Evolutionary conservation across 2,797 vertebrate genomes (phyloP).

Genomic region (Tinamus major): DNA sequence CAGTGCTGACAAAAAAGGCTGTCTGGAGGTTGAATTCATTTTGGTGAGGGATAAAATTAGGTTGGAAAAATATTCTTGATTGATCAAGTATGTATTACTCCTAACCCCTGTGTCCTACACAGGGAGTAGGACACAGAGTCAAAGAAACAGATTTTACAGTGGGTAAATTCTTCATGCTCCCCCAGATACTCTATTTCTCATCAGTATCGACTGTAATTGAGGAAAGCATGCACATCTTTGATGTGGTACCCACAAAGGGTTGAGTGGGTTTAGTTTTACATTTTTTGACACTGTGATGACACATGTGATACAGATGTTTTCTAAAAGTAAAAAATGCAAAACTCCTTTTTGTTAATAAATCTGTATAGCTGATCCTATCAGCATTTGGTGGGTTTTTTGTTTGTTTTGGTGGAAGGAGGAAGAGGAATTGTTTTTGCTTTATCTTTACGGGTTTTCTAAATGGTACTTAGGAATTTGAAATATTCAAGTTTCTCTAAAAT

Average conservation of each 20-base stretch:
- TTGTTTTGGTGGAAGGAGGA: neutral
- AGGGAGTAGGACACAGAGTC: too few relatives aligned
- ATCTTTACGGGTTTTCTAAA: slow-evolving; percentile 7
- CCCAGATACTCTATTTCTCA: neutral
- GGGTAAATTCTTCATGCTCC: neutral
- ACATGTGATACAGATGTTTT: neutral
- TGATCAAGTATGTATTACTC: neutral
- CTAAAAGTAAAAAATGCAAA: neutral
- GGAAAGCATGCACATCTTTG: neutral
- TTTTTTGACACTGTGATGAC: neutral
- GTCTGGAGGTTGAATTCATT: neutral
- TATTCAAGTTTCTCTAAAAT: slow-evolving; percentile 10
- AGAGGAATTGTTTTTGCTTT: neutral
- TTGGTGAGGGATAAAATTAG: neutral
- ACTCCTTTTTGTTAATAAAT: neutral
- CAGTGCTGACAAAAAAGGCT: neutral
- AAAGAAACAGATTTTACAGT: neutral
- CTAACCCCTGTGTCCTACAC: neutral
- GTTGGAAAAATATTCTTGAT: neutral
- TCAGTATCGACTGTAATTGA: neutral
- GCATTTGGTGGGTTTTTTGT: neutral
- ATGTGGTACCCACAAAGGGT: neutral
- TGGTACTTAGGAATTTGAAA: slow-evolving; percentile 22
- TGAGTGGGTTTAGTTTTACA: neutral
- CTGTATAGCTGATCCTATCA: neutral